phyloP scores from a whole-genome alignment of 2,113 vertebrate genomes.

The Rostratula benghalensis region DNA sequence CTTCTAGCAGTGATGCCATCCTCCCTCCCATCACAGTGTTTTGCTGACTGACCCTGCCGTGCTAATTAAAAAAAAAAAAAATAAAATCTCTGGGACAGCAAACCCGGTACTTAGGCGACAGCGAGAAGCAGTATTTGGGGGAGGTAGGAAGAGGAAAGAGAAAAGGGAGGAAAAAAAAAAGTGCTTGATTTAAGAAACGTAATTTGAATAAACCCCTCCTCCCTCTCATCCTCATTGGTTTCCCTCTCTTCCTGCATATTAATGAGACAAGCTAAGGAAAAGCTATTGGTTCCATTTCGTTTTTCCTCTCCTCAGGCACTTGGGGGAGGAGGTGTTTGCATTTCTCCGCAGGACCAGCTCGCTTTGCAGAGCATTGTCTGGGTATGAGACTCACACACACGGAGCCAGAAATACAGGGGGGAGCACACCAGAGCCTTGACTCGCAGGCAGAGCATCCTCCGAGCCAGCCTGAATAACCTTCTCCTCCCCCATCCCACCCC shows the following conservation, averaged over 20 bases:
- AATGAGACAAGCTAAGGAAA: background rate
- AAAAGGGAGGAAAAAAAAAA: rapidly evolving
- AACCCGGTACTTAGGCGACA: background rate
- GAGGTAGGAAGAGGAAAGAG: background rate
- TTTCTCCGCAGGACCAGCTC: constrained; percentile 63
- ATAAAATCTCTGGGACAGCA: background rate
- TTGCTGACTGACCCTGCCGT: background rate
- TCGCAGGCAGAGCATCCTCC: background rate
- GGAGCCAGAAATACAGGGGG: background rate
- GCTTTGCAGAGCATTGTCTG: constrained; percentile 64
- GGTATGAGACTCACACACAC: constrained; percentile 9
- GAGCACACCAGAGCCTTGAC: background rate
- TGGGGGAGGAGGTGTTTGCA: constrained; percentile 42
- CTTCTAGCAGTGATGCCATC: background rate
- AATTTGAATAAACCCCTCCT: constrained; percentile 54
- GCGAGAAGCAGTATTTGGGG: background rate
- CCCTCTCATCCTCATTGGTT: constrained; percentile 19
- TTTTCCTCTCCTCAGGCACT: constrained; percentile 8
- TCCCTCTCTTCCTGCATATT: background rate
- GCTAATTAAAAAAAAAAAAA: background rate
- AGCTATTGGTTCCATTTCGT: background rate
- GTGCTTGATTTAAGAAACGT: background rate
- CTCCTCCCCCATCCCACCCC: background rate
- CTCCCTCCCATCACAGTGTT: background rate
- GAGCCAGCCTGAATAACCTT: background rate